Conservation (phyloP, 2,797 vertebrate species). For the Cirrhinus molitorella region DNA sequence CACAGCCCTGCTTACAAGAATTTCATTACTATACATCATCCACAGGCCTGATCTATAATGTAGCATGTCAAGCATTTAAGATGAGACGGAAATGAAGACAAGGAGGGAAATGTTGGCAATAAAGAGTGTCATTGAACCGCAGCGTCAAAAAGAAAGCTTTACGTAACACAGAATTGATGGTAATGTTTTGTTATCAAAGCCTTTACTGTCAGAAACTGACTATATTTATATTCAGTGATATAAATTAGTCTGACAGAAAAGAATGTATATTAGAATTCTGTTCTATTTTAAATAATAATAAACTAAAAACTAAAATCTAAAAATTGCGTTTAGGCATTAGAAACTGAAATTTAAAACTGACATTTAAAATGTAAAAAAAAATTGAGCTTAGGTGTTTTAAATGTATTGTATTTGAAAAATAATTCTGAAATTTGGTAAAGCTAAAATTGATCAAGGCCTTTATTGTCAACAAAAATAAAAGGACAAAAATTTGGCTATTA, state of each 20-base stretch:
- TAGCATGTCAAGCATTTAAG: conserved; percentile 44
- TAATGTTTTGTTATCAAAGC: neutral
- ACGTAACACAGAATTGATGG: neutral
- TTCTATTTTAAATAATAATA: neutral
- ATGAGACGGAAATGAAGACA: conserved; percentile 41
- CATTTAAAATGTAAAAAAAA: too few species aligned
- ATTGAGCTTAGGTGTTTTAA: too few species aligned
- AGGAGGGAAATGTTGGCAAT: conserved; percentile 19
- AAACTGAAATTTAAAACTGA: too few species aligned
- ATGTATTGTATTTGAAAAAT: too few species aligned
- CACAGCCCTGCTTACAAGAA: conserved; percentile 42
- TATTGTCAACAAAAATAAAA: too few species aligned
- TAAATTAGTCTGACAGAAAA: neutral
- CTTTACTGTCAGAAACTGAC: neutral
- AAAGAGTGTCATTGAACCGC: conserved; percentile 18
- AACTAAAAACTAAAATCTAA: neutral
- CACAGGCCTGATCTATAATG: conserved; percentile 26
- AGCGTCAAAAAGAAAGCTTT: conserved; percentile 1
- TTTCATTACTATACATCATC: conserved; percentile 53
- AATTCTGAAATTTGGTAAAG: too few species aligned
- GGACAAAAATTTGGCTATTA: too few species aligned
- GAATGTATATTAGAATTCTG: neutral
- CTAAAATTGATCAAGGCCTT: too few species aligned
- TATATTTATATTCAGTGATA: neutral
- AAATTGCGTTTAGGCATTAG: neutral